Evolutionary conservation across 2,888 invertebrate genomes (phyloP).

Genomic region (Mechanitis messenoides): DNA sequence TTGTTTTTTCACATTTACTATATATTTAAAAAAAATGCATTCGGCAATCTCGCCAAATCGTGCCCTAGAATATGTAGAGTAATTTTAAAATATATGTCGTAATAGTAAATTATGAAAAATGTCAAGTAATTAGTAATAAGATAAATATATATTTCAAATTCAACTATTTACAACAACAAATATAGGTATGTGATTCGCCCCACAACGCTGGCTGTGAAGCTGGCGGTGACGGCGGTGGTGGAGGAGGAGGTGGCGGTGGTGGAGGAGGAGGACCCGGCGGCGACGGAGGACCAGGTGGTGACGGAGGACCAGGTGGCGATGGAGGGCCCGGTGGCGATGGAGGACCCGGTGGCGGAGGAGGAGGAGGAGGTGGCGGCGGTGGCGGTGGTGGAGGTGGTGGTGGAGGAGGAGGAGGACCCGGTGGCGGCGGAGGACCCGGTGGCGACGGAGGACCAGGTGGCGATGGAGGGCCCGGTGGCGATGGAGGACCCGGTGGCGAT

Average conservation of each 20-base stretch:
- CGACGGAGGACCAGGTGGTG: neutral
- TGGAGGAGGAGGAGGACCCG: neutral
- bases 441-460: neutral
- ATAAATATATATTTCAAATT: too few species aligned
- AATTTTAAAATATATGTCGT: too few species aligned
- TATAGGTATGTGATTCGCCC: too few species aligned
- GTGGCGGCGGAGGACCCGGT: neutral
- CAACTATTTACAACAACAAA: too few species aligned
- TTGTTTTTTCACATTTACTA: too few species aligned
- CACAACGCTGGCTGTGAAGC: too few species aligned
- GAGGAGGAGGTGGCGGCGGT: neutral
- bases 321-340: neutral
- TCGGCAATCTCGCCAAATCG: too few species aligned
- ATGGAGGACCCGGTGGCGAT: neutral
- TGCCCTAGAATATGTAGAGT: too few species aligned
- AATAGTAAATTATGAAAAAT: too few species aligned
- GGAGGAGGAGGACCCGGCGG: neutral
- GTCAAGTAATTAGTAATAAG: too few species aligned
- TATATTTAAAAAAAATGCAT: too few species aligned
- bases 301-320: neutral
- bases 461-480: neutral
- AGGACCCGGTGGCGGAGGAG: slow-evolving; percentile 11
- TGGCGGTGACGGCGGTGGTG: neutral
- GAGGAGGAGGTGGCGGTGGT: too few species aligned
- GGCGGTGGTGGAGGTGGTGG: neutral